Conservation (phyloP, 2,888 invertebrate species). For the Ophion costatus region DNA sequence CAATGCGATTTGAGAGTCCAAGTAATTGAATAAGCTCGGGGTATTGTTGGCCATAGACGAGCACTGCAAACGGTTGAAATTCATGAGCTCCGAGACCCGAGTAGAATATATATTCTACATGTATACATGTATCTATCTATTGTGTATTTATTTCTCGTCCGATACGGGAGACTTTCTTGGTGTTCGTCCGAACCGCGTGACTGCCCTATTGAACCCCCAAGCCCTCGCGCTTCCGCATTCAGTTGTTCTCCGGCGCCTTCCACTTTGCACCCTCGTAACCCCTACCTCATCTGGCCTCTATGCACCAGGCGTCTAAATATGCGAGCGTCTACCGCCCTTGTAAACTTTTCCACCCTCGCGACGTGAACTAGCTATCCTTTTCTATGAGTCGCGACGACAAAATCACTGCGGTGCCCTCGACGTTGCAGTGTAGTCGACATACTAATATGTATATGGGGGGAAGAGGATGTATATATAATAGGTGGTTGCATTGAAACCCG, state of each 20-base stretch:
- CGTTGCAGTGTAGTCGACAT: not conserved
- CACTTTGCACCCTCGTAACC: slow-evolving; percentile 43
- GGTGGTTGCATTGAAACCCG: not conserved
- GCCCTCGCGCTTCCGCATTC: slow-evolving; percentile 37
- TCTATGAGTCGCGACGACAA: slow-evolving; percentile 41
- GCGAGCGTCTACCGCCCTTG: slow-evolving; percentile 72
- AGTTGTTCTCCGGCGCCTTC: slow-evolving; percentile 46
- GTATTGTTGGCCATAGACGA: not conserved
- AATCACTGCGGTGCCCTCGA: slow-evolving; percentile 52
- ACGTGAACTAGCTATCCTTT: slow-evolving; percentile 61
- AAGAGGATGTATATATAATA: not conserved
- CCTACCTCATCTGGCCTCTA: slow-evolving; percentile 43
- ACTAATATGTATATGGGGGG: not conserved
- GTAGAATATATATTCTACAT: not conserved
- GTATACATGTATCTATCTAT: not conserved
- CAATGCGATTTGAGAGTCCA: not conserved
- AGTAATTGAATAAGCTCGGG: not conserved
- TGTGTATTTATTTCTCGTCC: slow-evolving; percentile 13
- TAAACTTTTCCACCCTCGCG: slow-evolving; percentile 73
- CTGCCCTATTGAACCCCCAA: slow-evolving; percentile 47
- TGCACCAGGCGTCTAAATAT: slow-evolving; percentile 67
- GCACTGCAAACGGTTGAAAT: not conserved
- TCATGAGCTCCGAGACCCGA: not conserved
- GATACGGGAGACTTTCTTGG: slow-evolving; percentile 26
- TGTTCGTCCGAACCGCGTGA: slow-evolving; percentile 46